Percentiles rank a stretch among this genome's conserved stretches.
phyloP scores from a whole-genome alignment of 2,888 invertebrate species.

The Iphiclides podalirius region DNA sequence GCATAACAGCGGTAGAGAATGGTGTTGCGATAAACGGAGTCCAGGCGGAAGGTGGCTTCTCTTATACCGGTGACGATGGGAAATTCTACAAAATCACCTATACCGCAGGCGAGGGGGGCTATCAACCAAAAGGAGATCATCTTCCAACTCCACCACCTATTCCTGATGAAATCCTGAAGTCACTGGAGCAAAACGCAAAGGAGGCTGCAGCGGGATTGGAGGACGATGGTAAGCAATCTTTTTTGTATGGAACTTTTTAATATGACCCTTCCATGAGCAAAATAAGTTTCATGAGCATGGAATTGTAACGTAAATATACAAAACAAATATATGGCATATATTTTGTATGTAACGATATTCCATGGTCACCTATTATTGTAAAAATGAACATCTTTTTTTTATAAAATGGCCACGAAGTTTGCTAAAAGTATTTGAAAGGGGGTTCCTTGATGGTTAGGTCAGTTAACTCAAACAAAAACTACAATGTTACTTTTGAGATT shows the following conservation, averaged over 20 bases:
- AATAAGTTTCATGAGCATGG: no score
- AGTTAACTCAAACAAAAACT: no score
- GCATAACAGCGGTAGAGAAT: conserved; percentile 57
- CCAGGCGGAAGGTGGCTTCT: conserved; percentile 58
- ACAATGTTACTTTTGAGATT: no score
- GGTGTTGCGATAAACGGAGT: conserved; percentile 55
- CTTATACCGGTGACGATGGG: conserved; percentile 65
- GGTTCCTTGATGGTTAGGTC: no score
- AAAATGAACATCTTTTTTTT: no score
- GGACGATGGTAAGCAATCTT: conserved; percentile 59
- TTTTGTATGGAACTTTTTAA: background rate
- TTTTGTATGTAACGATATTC: no score
- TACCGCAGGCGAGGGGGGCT: conserved; percentile 61
- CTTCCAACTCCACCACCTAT: conserved; percentile 66
- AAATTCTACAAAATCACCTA: conserved; percentile 62
- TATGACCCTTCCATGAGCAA: no score
- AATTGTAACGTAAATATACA: no score
- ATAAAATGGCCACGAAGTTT: no score
- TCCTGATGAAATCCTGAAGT: conserved; percentile 56
- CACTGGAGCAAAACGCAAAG: conserved; percentile 59
- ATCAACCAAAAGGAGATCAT: conserved; percentile 57
- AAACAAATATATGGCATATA: no score
- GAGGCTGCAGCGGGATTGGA: conserved; percentile 63
- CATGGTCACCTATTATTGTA: no score
- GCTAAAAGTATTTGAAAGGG: no score